Evolutionary conservation across 2,797 vertebrate species (phyloP).

Genomic region (Melanotaenia boesemani): DNA sequence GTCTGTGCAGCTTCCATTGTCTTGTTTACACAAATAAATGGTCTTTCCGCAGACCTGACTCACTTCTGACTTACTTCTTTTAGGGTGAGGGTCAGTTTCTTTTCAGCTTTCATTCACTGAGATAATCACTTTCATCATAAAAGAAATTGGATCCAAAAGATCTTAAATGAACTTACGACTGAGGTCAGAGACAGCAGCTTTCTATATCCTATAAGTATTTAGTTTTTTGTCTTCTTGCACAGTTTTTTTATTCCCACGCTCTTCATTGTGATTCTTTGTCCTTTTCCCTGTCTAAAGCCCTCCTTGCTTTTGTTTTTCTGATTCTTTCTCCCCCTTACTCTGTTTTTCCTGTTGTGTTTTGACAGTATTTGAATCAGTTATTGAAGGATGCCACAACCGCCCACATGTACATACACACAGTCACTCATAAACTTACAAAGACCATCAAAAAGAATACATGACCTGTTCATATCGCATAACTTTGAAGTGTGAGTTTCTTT

Average conservation of each 20-base stretch:
- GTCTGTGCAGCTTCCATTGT: constrained; percentile 52
- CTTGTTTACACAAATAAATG: constrained; percentile 55
- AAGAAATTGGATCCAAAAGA: constrained; percentile 7
- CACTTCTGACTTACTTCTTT: constrained; percentile 6
- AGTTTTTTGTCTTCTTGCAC: constrained; percentile 10
- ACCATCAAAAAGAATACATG: constrained; percentile 66
- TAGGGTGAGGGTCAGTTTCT: constrained; percentile 29
- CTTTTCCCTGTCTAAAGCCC: constrained; percentile 26
- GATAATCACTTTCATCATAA: neutral
- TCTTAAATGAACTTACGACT: neutral
- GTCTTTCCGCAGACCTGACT: constrained; percentile 29
- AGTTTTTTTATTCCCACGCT: constrained; percentile 41
- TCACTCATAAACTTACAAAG: constrained; percentile 39
- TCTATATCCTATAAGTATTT: constrained; percentile 12
- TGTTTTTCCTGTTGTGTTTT: constrained; percentile 44
- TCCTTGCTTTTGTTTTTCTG: constrained; percentile 35
- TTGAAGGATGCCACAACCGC: constrained; percentile 53
- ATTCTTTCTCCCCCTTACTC: constrained; percentile 29
- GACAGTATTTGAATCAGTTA: constrained; percentile 59
- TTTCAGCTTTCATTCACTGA: neutral
- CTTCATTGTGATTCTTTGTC: constrained; percentile 29
- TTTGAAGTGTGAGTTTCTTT: constrained; percentile 43
- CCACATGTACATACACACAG: constrained; percentile 6
- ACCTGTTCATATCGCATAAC: constrained; percentile 43
- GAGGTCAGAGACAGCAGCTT: constrained; percentile 3